Evolutionary conservation across 2,797 vertebrate species (phyloP).

Genomic region (Odontamblyopus rebecca): DNA sequence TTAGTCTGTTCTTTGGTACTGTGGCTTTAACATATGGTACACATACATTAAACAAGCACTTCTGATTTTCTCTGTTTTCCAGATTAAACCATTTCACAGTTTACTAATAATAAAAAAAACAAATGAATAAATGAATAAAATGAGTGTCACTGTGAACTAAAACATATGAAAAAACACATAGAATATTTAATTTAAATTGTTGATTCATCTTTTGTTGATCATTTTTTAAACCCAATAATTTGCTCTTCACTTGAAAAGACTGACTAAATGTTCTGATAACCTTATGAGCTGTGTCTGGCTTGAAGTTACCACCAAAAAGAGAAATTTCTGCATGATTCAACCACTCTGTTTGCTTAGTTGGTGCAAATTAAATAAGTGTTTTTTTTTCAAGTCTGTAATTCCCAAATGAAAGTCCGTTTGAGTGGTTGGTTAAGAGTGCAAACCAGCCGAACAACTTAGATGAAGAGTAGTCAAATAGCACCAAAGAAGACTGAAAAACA

Average conservation of each 20-base stretch:
- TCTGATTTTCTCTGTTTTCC: too few relatives aligned
- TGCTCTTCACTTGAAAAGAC: not conserved
- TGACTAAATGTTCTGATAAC: conserved; percentile 44
- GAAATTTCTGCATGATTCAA: conserved; percentile 45
- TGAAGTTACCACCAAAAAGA: conserved; percentile 39
- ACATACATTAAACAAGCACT: too few relatives aligned
- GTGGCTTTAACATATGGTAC: too few relatives aligned
- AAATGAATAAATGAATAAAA: too few relatives aligned
- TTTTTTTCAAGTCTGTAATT: conserved; percentile 52
- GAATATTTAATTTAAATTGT: not conserved
- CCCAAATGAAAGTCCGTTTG: conserved; percentile 46
- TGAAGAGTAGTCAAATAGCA: conserved; percentile 44
- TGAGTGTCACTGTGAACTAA: too few relatives aligned
- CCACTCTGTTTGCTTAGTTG: conserved; percentile 54
- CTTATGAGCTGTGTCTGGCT: conserved; percentile 41
- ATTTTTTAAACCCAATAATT: not conserved
- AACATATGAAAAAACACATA: too few relatives aligned
- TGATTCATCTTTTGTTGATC: not conserved
- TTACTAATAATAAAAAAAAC: too few relatives aligned
- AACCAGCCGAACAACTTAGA: conserved; percentile 37
- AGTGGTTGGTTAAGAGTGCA: conserved; percentile 51
- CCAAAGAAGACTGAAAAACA: conserved; percentile 33
- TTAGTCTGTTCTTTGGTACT: too few relatives aligned
- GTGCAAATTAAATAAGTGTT: conserved; percentile 40
- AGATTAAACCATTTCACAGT: too few relatives aligned